These are phyloP conservation scores for Petrolisthes cinctipes DNA, from an alignment of 2,888 invertebrate genomes.

Conservation along the genomic window DNA sequence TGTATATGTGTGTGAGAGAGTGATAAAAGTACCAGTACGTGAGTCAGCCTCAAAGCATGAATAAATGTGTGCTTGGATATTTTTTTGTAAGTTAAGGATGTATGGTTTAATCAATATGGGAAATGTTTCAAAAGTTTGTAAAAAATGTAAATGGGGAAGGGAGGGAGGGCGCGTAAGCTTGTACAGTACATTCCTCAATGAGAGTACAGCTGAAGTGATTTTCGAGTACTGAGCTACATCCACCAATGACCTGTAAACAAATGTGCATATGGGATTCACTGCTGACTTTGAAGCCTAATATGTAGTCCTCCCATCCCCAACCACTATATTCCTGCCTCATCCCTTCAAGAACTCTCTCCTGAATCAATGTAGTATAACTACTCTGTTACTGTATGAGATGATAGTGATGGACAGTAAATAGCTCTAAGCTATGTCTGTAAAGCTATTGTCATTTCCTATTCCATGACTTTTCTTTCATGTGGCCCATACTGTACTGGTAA, in stretches of 20 bases:
- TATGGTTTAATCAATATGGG: background rate
- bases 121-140: background rate
- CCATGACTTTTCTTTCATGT: too few species aligned
- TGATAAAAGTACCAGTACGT: background rate
- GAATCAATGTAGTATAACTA: too few species aligned
- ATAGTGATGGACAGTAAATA: too few species aligned
- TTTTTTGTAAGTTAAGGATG: background rate
- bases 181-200: background rate
- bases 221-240: background rate
- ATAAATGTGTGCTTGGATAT: background rate
- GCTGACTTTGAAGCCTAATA: too few species aligned
- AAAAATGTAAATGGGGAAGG: background rate
- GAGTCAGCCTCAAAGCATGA: background rate
- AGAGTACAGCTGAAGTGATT: background rate
- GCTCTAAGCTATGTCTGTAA: too few species aligned
- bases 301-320: too few species aligned
- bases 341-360: too few species aligned
- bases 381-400: too few species aligned
- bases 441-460: too few species aligned
- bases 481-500: too few species aligned
- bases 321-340: background rate
- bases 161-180: background rate
- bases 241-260: background rate
- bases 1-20: too few species aligned
- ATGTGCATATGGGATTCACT: too few species aligned